Base-by-base conservation (phyloP, 2,113 vertebrate species). In the Solea solea region DNA sequence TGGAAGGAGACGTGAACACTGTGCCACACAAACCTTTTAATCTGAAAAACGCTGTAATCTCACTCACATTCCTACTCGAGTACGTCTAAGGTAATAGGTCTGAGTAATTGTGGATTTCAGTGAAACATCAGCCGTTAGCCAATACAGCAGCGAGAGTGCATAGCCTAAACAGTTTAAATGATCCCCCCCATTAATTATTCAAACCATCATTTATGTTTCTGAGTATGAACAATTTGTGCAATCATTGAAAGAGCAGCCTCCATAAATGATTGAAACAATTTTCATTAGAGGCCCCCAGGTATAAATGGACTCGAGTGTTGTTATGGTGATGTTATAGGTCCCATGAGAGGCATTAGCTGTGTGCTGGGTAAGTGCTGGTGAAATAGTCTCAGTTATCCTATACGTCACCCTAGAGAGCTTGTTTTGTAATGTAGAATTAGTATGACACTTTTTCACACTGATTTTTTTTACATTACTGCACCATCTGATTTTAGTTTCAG, bases 261-360 rank as follows among this genome's bases (percentile, higher is more conserved):
- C 57, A 63, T 85, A 75, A 84, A 86, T 72, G 84, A 88, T 80
- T 80, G 74, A 85, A 81, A 74, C 76, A 57, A 34, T 77, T 87
- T 81, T 56, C 67, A 64, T 64, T 64, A 48, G 70, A 81, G 72
- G 80, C 75, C 70, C 65, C 52, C 46, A 76, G 83, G 80, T 89
- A 76, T 68, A 88, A 85, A 85, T 86, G 85, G 85, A 86, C 78
- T 70, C 50, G 53, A 86, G 75, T 83, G 83, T 83, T 88, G 83
- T 86, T 82, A 85, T 76, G 56, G 46, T 62, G 76, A 70, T 86
- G 63, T 77, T 78, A 88, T 82, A 59, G 72, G 15, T 87, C 90
- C 81, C 83, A 45, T n/a, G 78, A 84, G 88, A 83, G 56, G 50
- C 69, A 85, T 88, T 84, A 88, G 74, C 80, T 69, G 53, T 74